phyloP scores from a whole-genome alignment of 2,113 vertebrate genomes.

The Pimephales promelas region DNA sequence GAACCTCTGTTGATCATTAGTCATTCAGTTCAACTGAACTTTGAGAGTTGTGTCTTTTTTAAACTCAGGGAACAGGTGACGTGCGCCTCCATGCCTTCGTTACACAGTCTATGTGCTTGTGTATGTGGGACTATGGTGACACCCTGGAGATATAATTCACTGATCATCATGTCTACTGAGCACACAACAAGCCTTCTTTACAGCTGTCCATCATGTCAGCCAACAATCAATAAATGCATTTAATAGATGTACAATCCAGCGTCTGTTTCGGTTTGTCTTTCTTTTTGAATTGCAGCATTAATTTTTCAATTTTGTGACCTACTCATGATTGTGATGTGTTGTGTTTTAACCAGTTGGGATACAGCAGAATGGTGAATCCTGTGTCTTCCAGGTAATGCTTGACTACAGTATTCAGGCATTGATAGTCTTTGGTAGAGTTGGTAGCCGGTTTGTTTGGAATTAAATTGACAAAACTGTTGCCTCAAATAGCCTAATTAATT shows the following conservation, averaged over 20 bases:
- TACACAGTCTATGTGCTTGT: not conserved
- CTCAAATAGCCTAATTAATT: too few relatives aligned
- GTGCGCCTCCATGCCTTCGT: conserved; percentile 28
- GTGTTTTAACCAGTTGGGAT: not conserved
- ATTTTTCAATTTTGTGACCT: not conserved
- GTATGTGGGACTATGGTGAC: not conserved
- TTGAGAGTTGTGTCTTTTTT: conserved; percentile 6
- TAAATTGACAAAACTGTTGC: too few relatives aligned
- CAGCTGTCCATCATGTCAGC: conserved; percentile 15
- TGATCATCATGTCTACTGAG: conserved; percentile 15
- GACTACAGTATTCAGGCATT: too few relatives aligned
- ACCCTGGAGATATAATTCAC: conserved; percentile 3
- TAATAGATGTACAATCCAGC: conserved; percentile 4
- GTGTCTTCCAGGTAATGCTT: not conserved
- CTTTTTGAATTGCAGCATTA: not conserved
- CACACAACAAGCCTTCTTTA: conserved; percentile 22
- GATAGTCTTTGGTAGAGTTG: too few relatives aligned
- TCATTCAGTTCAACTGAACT: not conserved
- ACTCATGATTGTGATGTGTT: not conserved
- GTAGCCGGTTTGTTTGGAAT: too few relatives aligned
- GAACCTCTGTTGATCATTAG: not conserved
- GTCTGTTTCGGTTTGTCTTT: not conserved
- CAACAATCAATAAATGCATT: conserved; percentile 34
- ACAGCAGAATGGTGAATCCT: not conserved
- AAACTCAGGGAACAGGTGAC: conserved; percentile 56